Base-by-base conservation (phyloP, 2,797 vertebrate genomes). In the Pangasius krempfi region DNA sequence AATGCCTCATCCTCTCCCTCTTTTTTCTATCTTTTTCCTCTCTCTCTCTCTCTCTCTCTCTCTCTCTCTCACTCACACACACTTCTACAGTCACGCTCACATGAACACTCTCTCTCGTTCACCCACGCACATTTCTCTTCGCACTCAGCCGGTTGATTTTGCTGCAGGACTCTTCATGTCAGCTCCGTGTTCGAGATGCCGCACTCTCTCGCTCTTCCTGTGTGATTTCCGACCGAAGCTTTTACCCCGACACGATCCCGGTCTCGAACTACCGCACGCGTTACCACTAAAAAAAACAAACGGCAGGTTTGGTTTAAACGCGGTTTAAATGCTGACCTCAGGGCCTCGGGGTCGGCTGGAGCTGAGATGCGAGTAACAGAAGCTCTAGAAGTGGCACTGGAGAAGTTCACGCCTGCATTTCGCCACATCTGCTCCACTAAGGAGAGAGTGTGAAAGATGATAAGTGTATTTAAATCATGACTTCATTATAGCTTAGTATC, bases 41-140 rank as follows among this genome's bases (percentile, higher is more conserved):
- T 44, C 72, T 25, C 9, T 25, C 40, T 44, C 40, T 22, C 40
- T 25, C 72, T 12, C 75, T 9, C 62, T 50, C 40, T 30, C 64
- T 30, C 27, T 33, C 66, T 6, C 30, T 40, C 73, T 18, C 54
- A 47, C 89, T 66, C 80, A 70, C 80, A 84, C 68, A 73, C 78
- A 70, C 68, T 33, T 47, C 80, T 80, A 82, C 64, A 88, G 86
- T 89, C 86, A 89, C 54, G 50, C 84, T 89, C 76, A 80, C 86
- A 87, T 81, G 30, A 88, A 58, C 84, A 72, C 86, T 68, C 87
- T 66, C 72, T 82, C 22, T 30, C 16, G 9, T 40, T 75, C 79
- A 85, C 73, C 79, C 82, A 86, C 84, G 37, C 79, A 88, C 58
- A 76, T 60, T 75, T 27, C 44, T 56, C 56, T 85, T 22, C n/a